Percentiles rank a stretch among this genome's conserved stretches.
phyloP scores from a whole-genome alignment of 2,113 vertebrate genomes.

The Tautogolabrus adspersus region DNA sequence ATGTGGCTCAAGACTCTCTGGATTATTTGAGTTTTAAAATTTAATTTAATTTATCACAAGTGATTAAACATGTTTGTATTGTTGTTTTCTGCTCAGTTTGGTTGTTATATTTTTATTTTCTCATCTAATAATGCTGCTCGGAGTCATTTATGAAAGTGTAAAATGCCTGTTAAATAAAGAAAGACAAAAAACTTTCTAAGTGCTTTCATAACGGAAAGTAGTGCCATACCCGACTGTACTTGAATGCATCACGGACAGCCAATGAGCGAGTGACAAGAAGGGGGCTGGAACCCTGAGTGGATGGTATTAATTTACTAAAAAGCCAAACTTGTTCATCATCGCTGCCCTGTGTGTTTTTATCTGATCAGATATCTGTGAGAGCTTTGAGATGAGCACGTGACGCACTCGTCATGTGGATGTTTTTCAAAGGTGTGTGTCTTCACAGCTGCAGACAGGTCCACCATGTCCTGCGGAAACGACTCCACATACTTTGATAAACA shows the following conservation, averaged over 20 bases:
- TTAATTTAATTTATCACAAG: too few species aligned
- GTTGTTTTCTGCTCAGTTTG: too few species aligned
- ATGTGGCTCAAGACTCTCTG: too few species aligned
- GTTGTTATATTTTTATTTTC: too few species aligned
- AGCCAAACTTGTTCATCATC: not conserved
- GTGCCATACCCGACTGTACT: not conserved
- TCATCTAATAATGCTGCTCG: too few species aligned
- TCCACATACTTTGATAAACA: too few species aligned
- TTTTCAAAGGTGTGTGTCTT: not conserved
- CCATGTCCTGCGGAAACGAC: not conserved
- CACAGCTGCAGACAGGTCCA: not conserved
- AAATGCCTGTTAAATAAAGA: too few species aligned
- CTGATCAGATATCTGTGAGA: not conserved
- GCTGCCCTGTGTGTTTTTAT: accelerated
- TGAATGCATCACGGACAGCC: slow-evolving; percentile 45
- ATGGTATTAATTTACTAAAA: not conserved
- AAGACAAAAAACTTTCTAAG: not conserved
- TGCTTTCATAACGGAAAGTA: accelerated
- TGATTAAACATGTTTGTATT: too few species aligned
- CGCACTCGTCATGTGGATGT: not conserved
- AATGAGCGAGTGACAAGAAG: not conserved
- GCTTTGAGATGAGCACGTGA: accelerated
- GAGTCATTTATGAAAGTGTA: too few species aligned
- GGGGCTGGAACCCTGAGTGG: slow-evolving; percentile 5
- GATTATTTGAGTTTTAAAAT: too few species aligned